These are phyloP conservation scores for Lates japonicus DNA, from an alignment of 2,797 vertebrate species.

Conservation along the genomic window DNA sequence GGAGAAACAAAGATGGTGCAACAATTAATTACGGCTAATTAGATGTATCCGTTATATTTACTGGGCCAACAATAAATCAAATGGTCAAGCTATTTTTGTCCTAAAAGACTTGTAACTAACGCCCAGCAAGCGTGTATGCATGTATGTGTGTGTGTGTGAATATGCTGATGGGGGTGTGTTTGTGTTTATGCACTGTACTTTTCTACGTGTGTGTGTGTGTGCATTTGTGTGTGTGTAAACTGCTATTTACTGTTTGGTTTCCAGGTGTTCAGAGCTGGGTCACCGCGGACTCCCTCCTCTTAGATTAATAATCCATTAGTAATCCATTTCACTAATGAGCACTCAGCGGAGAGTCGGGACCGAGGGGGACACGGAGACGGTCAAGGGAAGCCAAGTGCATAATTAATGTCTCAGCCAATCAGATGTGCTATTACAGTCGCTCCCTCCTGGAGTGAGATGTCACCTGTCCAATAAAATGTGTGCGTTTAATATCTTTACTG, in stretches of 20 bases:
- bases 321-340: slow-evolving; percentile 92
- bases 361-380: slow-evolving; percentile 83
- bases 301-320: slow-evolving; percentile 88
- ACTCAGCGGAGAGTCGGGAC: slow-evolving; percentile 87
- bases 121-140: slow-evolving; percentile 36
- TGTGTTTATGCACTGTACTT: slow-evolving; percentile 51
- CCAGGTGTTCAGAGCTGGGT: slow-evolving; percentile 81
- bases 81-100: slow-evolving; percentile 74
- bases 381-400: slow-evolving; percentile 92
- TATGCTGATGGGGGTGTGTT: slow-evolving; percentile 53
- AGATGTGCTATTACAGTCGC: slow-evolving; percentile 82
- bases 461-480: slow-evolving; percentile 61
- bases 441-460: slow-evolving; percentile 66
- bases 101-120: slow-evolving; percentile 77
- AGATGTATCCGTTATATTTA: slow-evolving; percentile 82
- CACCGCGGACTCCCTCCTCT: slow-evolving; percentile 78
- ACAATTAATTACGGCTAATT: slow-evolving; percentile 87
- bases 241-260: slow-evolving; percentile 78
- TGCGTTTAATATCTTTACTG: slow-evolving; percentile 21
- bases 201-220: not conserved
- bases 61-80: slow-evolving; percentile 81
- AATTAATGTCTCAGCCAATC: slow-evolving; percentile 91
- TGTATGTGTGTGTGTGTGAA: slow-evolving; percentile 35
- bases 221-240: slow-evolving; percentile 55
- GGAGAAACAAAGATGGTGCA: slow-evolving; percentile 73